Percentiles rank a stretch among this genome's conserved stretches.
These are phyloP conservation scores for Tragelaphus oryx DNA, from an alignment of 2,797 vertebrate genomes.

Conservation along the genomic window DNA sequence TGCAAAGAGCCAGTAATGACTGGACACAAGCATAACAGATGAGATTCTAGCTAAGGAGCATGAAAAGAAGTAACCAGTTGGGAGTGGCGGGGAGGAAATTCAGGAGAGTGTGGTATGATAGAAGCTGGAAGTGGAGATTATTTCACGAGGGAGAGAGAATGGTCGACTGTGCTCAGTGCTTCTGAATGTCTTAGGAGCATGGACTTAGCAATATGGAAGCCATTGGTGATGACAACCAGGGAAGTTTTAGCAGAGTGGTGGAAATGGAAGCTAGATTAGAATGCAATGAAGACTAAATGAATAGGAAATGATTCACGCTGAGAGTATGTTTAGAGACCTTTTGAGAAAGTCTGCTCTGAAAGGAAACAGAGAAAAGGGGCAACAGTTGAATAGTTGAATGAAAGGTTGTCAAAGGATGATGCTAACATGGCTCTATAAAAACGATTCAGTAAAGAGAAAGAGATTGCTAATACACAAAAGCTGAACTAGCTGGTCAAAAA, in stretches of 20 bases:
- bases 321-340: neutral
- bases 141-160: neutral
- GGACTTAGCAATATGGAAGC: neutral
- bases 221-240: neutral
- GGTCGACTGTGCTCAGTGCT: neutral
- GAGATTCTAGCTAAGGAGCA: neutral
- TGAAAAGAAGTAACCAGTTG: neutral
- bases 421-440: neutral
- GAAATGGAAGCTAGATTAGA: neutral
- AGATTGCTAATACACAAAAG: neutral
- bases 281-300: neutral
- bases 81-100: neutral
- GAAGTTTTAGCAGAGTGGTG: neutral
- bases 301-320: neutral
- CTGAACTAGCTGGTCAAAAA: neutral
- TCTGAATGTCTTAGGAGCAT: neutral
- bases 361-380: conserved; percentile 2
- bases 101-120: neutral
- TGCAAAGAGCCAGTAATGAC: neutral
- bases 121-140: neutral
- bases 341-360: neutral
- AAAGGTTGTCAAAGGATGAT: neutral
- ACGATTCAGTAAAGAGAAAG: neutral
- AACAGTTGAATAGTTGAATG: neutral
- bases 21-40: neutral